Evolutionary conservation across 2,888 invertebrate genomes (phyloP).

Genomic region (Blastobasis lacticolella): DNA sequence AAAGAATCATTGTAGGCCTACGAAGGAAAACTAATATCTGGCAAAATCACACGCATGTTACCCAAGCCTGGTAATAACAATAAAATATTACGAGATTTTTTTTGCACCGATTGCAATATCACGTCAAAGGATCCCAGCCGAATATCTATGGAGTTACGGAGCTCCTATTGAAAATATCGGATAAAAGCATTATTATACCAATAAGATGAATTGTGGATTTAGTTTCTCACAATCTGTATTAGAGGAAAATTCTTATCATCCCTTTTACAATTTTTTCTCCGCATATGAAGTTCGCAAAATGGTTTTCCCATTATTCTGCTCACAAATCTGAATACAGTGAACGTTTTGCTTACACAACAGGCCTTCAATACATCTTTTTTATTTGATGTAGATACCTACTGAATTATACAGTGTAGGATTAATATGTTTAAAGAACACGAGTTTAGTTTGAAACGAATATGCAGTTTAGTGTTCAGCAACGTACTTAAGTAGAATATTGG

Average conservation of each 20-base stretch:
- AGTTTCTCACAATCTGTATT: conserved; percentile 1
- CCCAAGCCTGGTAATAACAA: conserved; percentile 22
- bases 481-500: no score
- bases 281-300: no score
- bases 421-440: no score
- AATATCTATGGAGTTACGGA: conserved; percentile 1
- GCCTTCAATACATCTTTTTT: no score
- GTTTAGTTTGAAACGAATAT: no score
- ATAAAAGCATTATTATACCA: conserved; percentile 1
- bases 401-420: no score
- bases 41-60: conserved; percentile 1
- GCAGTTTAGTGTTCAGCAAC: no score
- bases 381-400: no score
- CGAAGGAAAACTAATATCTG: not conserved
- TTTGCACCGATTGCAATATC: conserved; percentile 21
- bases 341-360: no score
- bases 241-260: not conserved
- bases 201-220: conserved; percentile 6
- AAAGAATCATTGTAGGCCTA: no score
- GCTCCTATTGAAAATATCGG: conserved; percentile 6
- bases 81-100: conserved; percentile 30
- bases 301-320: no score
- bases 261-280: not conserved
- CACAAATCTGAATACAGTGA: no score
- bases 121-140: conserved; percentile 7